Conservation (phyloP, 2,113 vertebrate genomes). For the Anarhynchus alexandrinus region DNA sequence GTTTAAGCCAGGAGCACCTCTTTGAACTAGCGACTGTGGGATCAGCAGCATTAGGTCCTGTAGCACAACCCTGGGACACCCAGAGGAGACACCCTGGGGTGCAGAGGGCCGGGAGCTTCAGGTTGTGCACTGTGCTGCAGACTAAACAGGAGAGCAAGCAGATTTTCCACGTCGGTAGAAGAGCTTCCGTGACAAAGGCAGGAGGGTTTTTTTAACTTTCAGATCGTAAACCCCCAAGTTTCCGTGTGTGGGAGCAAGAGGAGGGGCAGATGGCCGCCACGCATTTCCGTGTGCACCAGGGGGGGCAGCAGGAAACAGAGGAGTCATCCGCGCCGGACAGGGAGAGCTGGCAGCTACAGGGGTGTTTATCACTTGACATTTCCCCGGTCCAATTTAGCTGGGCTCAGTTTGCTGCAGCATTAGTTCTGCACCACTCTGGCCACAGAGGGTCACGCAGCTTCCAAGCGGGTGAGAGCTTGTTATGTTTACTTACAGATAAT, state of each 20-base stretch:
- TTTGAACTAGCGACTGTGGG: background rate
- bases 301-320: background rate
- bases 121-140: background rate
- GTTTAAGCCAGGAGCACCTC: background rate
- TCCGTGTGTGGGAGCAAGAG: background rate
- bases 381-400: background rate
- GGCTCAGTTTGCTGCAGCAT: background rate
- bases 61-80: background rate
- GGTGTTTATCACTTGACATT: background rate
- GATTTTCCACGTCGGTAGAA: background rate
- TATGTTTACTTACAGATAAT: background rate
- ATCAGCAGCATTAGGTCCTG: background rate
- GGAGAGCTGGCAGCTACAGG: background rate
- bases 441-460: background rate
- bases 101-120: background rate
- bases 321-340: background rate
- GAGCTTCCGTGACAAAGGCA: background rate
- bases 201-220: background rate
- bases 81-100: background rate
- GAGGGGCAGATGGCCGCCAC: fast-evolving
- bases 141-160: background rate
- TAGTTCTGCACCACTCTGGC: background rate
- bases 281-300: fast-evolving
- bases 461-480: background rate
- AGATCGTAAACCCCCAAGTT: background rate